Conservation (phyloP, 1,140 invertebrate species). For the Lethocerus indicus region DNA sequence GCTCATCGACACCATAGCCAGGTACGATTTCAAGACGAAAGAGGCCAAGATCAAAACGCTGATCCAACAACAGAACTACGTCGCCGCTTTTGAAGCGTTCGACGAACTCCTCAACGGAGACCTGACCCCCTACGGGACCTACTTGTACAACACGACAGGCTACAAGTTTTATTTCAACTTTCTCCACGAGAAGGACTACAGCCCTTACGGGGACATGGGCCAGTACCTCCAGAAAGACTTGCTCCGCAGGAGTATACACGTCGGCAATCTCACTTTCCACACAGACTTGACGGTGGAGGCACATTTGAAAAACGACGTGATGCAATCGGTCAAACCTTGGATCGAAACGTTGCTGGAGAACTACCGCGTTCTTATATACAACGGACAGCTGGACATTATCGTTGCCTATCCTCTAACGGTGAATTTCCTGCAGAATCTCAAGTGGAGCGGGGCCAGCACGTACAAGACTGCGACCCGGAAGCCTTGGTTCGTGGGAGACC, state of each 20-base stretch:
- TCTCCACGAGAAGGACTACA: background rate
- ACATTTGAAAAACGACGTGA: conserved; percentile 57
- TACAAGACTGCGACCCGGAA: conserved; percentile 24
- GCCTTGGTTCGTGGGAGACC: conserved; percentile 28
- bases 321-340: conserved; percentile 63
- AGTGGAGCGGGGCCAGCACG: conserved; percentile 26
- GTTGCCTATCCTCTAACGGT: conserved; percentile 61
- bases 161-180: conserved; percentile 9
- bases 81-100: conserved; percentile 14
- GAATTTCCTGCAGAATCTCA: conserved; percentile 39
- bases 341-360: conserved; percentile 45
- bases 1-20: conserved; percentile 22
- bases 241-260: conserved; percentile 57
- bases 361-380: conserved; percentile 59
- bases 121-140: conserved; percentile 3
- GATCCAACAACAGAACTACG: conserved; percentile 8
- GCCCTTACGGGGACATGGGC: background rate
- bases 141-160: conserved; percentile 10
- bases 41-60: conserved; percentile 8
- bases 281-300: conserved; percentile 37
- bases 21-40: conserved; percentile 17
- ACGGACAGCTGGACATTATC: conserved; percentile 72
- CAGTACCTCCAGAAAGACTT: conserved; percentile 30
- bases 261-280: conserved; percentile 47
- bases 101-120: conserved; percentile 7